A percentile compares a stretch with the other conserved stretches of the same genome.
Conservation (phyloP, 2,888 invertebrate species). For the Gryllus longicercus region DNA sequence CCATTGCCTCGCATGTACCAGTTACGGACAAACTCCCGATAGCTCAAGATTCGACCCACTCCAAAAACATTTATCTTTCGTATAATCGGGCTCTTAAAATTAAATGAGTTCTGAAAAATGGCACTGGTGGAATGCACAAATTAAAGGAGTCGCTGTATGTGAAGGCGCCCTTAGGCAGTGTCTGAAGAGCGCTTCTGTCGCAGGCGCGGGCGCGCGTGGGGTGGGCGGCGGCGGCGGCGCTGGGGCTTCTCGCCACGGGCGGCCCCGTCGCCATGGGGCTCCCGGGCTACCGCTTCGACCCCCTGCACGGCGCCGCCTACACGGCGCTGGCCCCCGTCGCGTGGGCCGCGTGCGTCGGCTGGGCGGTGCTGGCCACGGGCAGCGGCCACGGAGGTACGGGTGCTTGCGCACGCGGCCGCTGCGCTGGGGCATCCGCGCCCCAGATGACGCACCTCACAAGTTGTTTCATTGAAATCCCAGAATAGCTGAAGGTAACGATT, state of each 20-base stretch:
- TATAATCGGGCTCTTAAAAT: too few species aligned
- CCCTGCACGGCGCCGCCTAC: conserved; percentile 54
- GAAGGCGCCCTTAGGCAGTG: too few species aligned
- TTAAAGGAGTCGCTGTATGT: not conserved
- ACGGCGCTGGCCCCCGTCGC: conserved; percentile 56
- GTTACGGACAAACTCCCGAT: too few species aligned
- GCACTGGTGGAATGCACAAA: not conserved
- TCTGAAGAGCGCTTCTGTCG: too few species aligned
- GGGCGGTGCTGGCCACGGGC: conserved; percentile 54
- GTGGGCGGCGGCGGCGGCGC: conserved; percentile 48
- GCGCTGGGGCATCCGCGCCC: too few species aligned
- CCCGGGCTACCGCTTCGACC: conserved; percentile 53
- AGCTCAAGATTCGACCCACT: too few species aligned
- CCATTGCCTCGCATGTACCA: too few species aligned
- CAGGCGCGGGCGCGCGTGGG: conserved; percentile 49
- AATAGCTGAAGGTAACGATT: too few species aligned
- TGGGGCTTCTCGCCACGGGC: conserved; percentile 50
- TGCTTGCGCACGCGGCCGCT: not conserved
- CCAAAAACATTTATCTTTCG: too few species aligned
- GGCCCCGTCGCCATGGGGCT: conserved; percentile 56
- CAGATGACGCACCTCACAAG: too few species aligned
- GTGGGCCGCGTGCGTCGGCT: conserved; percentile 56
- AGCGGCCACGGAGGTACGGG: conserved; percentile 53
- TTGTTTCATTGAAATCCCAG: too few species aligned
- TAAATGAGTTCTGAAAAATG: too few species aligned